Conservation (phyloP, 2,888 invertebrate genomes). For the Caenorhabditis drosophilae region DNA sequence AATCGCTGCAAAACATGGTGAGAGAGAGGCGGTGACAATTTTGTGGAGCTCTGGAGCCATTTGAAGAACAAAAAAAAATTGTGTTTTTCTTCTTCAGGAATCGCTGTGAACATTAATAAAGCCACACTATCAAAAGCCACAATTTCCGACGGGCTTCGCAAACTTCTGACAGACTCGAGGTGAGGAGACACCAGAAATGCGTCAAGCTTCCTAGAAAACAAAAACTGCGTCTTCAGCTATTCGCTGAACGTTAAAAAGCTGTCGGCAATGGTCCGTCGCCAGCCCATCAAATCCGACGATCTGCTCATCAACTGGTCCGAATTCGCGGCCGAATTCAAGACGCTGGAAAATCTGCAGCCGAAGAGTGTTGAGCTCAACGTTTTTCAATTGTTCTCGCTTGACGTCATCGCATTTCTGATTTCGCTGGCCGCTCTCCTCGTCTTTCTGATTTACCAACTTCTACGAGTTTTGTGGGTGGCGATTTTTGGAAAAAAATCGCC, state of each 20-base stretch:
- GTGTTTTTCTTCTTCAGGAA: too few species aligned
- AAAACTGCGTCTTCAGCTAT: slow-evolving; percentile 29
- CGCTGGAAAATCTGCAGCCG: slow-evolving; percentile 45
- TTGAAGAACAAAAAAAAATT: too few species aligned
- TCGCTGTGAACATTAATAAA: slow-evolving; percentile 33
- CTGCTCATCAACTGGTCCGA: slow-evolving; percentile 54
- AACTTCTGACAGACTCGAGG: slow-evolving; percentile 18
- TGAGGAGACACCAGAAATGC: too few species aligned
- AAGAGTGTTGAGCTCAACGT: slow-evolving; percentile 48
- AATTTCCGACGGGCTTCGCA: slow-evolving; percentile 14
- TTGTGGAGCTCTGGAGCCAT: too few species aligned
- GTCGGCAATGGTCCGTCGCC: slow-evolving; percentile 47
- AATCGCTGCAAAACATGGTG: slow-evolving; percentile 52
- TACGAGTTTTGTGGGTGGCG: background rate
- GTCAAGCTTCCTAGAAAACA: too few species aligned
- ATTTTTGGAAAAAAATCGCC: background rate
- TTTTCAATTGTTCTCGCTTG: slow-evolving; percentile 53
- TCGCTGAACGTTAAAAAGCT: slow-evolving; percentile 38
- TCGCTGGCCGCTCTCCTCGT: slow-evolving; percentile 22
- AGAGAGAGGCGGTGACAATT: too few species aligned
- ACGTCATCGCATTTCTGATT: slow-evolving; percentile 43
- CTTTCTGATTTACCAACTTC: slow-evolving; percentile 5
- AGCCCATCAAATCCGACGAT: slow-evolving; percentile 50
- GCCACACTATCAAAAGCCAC: slow-evolving; percentile 27
- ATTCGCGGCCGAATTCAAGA: slow-evolving; percentile 55